A percentile compares a stretch with the other conserved stretches of the same genome.
Evolutionary conservation across 2,113 vertebrate genomes (phyloP).

Genomic region (Myiopsitta monachus): DNA sequence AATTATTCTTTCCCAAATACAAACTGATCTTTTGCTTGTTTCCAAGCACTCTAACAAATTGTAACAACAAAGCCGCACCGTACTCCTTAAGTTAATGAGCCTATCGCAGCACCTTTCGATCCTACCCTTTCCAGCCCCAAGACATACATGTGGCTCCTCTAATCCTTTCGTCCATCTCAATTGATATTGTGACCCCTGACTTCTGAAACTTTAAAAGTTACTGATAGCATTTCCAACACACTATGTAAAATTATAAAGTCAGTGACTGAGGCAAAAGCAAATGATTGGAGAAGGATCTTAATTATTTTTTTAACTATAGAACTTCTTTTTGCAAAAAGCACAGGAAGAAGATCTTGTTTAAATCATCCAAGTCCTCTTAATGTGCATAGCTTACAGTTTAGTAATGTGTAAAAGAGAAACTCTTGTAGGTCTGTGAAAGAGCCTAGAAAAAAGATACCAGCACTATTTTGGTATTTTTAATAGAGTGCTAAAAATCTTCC

Average conservation of each 20-base stretch:
- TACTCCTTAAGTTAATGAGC: constrained; percentile 1
- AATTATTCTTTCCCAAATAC: constrained; percentile 46
- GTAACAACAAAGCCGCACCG: constrained; percentile 14
- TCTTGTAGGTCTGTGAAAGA: neutral
- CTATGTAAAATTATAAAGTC: fast-evolving
- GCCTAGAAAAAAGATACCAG: neutral
- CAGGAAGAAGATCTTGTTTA: neutral
- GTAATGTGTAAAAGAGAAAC: neutral
- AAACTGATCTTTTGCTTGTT: constrained; percentile 53
- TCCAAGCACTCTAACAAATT: constrained; percentile 27
- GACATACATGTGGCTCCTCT: neutral
- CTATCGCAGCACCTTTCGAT: neutral
- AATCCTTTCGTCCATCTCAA: neutral
- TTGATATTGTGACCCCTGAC: neutral
- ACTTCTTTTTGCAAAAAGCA: neutral
- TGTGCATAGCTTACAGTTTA: neutral
- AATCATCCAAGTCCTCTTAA: neutral
- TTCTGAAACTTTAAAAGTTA: neutral
- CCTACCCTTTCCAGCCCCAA: neutral
- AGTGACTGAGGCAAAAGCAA: neutral
- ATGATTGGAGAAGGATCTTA: neutral
- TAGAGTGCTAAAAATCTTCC: neutral
- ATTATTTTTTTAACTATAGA: neutral
- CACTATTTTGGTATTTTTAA: neutral
- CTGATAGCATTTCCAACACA: neutral